phyloP scores from a whole-genome alignment of 2,797 vertebrate species.

The Enteromius radiatus region DNA sequence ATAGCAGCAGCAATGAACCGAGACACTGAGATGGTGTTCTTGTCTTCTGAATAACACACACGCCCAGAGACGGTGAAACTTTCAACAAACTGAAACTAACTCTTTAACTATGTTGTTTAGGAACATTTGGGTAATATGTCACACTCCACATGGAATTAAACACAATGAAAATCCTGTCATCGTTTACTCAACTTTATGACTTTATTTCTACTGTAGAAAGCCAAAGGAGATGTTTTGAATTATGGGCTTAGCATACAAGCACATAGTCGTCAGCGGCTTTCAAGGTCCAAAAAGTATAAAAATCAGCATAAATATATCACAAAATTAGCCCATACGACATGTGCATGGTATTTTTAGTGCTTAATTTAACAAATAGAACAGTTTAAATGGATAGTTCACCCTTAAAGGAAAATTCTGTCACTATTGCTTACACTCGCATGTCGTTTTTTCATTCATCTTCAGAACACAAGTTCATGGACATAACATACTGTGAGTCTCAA shows the following conservation, averaged over 20 bases:
- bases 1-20: conserved; percentile 43
- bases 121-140: background rate
- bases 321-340: background rate
- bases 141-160: conserved; percentile 14
- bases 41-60: conserved; percentile 49
- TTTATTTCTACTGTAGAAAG: background rate
- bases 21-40: conserved; percentile 19
- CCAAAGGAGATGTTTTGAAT: background rate
- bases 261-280: background rate
- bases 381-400: background rate
- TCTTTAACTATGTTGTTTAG: background rate
- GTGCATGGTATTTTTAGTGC: background rate
- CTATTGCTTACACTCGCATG: background rate
- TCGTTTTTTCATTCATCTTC: background rate
- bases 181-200: background rate
- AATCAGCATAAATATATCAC: background rate
- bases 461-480: no score
- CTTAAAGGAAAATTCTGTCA: background rate
- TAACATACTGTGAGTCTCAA: no score
- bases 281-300: background rate
- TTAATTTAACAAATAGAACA: background rate
- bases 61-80: conserved; percentile 24
- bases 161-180: background rate
- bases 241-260: background rate
- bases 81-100: conserved; percentile 12